phyloP scores from a whole-genome alignment of 2,888 invertebrate genomes.

The Oxyteleia sp. region DNA sequence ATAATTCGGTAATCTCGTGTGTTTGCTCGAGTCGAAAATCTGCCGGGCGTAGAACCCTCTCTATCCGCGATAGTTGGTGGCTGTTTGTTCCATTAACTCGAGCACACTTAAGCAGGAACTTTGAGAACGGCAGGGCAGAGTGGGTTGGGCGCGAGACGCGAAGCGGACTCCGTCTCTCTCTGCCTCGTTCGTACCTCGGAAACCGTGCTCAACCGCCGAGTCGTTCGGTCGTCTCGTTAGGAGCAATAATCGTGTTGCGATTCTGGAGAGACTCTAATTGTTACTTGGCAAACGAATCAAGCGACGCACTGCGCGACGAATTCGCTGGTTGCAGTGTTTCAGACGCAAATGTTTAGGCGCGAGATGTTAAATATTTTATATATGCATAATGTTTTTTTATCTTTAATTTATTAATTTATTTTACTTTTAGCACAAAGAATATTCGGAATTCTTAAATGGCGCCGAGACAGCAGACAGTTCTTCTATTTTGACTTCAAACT shows the following conservation, averaged over 20 bases:
- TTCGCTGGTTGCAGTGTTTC: not conserved
- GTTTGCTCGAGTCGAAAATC: slow-evolving; percentile 65
- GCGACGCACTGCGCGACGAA: slow-evolving; percentile 8
- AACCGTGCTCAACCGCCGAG: slow-evolving; percentile 52
- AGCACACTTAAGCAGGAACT: slow-evolving; percentile 78
- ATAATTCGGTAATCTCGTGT: slow-evolving; percentile 25
- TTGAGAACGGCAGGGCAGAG: slow-evolving; percentile 66
- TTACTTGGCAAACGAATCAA: slow-evolving; percentile 81
- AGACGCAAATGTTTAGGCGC: not conserved
- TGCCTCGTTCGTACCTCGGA: slow-evolving; percentile 23
- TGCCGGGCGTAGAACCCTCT: slow-evolving; percentile 26
- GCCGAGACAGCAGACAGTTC: too few relatives aligned
- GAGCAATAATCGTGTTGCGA: slow-evolving; percentile 78
- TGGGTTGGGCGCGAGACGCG: slow-evolving; percentile 21
- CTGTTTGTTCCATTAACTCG: slow-evolving; percentile 83
- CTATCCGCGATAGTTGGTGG: slow-evolving; percentile 52
- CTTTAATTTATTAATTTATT: not conserved
- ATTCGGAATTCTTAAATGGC: too few relatives aligned
- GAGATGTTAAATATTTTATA: too few relatives aligned
- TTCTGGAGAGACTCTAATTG: slow-evolving; percentile 79
- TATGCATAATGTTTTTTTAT: not conserved
- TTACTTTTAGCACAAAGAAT: too few relatives aligned
- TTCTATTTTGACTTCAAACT: slow-evolving; percentile 16
- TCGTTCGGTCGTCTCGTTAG: slow-evolving; percentile 78
- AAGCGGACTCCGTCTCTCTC: slow-evolving; percentile 6